Percentiles rank a stretch among this genome's conserved stretches.
phyloP scores from a whole-genome alignment of 2,888 invertebrate species.

The Tuberolachnus salignus region DNA sequence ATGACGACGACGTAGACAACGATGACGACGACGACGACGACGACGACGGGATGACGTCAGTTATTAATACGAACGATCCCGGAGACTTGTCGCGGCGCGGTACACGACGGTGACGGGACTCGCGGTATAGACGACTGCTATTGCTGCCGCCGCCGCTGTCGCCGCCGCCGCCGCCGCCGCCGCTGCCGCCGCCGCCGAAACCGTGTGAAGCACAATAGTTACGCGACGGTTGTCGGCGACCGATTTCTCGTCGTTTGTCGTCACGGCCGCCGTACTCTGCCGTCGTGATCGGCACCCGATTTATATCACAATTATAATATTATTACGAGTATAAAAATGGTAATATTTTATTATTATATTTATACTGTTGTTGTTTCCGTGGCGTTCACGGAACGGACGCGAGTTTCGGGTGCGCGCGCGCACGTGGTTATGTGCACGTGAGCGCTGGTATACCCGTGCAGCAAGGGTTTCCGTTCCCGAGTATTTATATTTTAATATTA shows the following conservation, averaged over 20 bases:
- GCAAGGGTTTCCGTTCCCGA: too few species aligned
- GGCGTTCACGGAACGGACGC: too few species aligned
- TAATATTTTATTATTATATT: too few species aligned
- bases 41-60: background rate
- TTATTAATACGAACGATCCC: background rate
- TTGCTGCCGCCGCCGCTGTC: slow-evolving; percentile 2
- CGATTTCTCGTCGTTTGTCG: background rate
- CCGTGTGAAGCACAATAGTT: background rate
- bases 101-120: slow-evolving; percentile 13
- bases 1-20: background rate
- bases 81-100: background rate
- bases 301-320: too few species aligned
- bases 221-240: background rate
- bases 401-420: too few species aligned
- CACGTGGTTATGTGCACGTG: too few species aligned
- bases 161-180: background rate
- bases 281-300: background rate
- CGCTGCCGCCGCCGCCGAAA: background rate
- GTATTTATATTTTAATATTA: too few species aligned
- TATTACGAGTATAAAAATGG: background rate
- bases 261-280: background rate
- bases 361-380: too few species aligned
- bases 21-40: too few species aligned
- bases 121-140: slow-evolving; percentile 10
- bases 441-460: too few species aligned